Conservation (phyloP, 2,888 invertebrate species). For the Tryphoninae sp. region DNA sequence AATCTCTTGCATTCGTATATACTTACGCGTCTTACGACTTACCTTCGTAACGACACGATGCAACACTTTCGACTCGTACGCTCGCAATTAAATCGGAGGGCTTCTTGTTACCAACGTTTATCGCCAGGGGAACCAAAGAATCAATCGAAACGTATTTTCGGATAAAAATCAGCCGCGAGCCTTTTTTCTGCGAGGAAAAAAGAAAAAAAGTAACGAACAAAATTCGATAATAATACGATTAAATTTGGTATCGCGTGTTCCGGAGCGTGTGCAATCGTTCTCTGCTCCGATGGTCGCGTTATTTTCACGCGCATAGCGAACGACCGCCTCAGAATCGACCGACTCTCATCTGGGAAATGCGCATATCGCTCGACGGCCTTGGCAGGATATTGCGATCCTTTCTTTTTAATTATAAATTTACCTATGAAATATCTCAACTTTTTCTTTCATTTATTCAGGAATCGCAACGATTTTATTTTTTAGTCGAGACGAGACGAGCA, state of each 20-base stretch:
- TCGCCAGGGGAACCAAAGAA: neutral
- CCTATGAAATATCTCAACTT: too few species aligned
- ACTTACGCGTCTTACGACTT: neutral
- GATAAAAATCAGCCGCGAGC: neutral
- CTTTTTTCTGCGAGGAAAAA: neutral
- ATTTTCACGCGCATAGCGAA: constrained; percentile 29
- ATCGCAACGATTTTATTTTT: neutral
- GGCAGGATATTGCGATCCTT: too few species aligned
- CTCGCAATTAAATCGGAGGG: neutral
- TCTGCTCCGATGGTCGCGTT: constrained; percentile 10
- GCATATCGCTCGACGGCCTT: neutral
- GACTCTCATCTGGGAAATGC: constrained; percentile 30
- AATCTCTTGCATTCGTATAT: neutral
- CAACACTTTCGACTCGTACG: neutral
- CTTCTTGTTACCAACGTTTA: neutral
- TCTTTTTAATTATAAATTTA: too few species aligned
- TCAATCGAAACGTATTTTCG: too few species aligned
- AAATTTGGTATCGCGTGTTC: constrained; percentile 18
- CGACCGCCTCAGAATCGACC: too few species aligned
- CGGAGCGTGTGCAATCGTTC: constrained; percentile 33
- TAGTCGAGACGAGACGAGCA: neutral
- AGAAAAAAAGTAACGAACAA: constrained; percentile 25
- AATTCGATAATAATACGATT: constrained; percentile 41
- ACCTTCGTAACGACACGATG: neutral
- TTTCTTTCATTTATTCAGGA: neutral